Base-by-base conservation (phyloP, 1,140 invertebrate species). In the Dolichoris vasculosae region DNA sequence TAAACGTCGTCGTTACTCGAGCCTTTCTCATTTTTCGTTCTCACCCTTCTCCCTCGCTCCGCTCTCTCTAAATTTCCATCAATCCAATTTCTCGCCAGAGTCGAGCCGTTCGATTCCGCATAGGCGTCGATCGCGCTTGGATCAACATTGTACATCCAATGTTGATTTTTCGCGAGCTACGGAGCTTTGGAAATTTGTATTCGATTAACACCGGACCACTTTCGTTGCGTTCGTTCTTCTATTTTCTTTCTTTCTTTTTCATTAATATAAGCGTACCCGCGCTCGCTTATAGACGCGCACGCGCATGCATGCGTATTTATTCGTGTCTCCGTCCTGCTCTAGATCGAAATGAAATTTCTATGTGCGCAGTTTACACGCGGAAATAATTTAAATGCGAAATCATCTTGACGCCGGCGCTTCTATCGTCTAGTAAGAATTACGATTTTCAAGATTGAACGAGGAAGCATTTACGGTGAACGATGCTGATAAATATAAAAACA, bases 291-390 rank as follows among this genome's bases (percentile, higher is more conserved):
- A 38, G 11, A 40, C 55, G 8, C 51, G 43, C 15, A 2, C 13
- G 35, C 78, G 23, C 32, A 35, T 35, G 15, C 30, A 35, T 26
- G 55, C 26, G 32, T 26, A 59, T 4, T 26, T 26, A 78, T 17
- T 3, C 48, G n/a, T 13, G 30, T 38, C 9, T 48, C 13, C 9
- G 20, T 75, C 76, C 38, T 59, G 20, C 76, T 78, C 51, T 78
- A 38, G 15, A 73, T 73, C 17, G 32, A 32, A 64, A 73, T 1
- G 23, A 26, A 73, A 23, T 20, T 43, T 23, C 38, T 3, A 40
- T n/a, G 38, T 73, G 69, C 38, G 38, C 40, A 73, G 69, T 73
- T 73, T 43, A 43, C 23, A 43, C 23, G 69, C 69, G 38, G 75
- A 32, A 76, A 48, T 35, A 76, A 17, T 51, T 43, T 35, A 35